Percentiles rank a stretch among this genome's conserved stretches.
These are phyloP conservation scores for Cisticola juncidis DNA, from an alignment of 2,113 vertebrate genomes.

Conservation along the genomic window DNA sequence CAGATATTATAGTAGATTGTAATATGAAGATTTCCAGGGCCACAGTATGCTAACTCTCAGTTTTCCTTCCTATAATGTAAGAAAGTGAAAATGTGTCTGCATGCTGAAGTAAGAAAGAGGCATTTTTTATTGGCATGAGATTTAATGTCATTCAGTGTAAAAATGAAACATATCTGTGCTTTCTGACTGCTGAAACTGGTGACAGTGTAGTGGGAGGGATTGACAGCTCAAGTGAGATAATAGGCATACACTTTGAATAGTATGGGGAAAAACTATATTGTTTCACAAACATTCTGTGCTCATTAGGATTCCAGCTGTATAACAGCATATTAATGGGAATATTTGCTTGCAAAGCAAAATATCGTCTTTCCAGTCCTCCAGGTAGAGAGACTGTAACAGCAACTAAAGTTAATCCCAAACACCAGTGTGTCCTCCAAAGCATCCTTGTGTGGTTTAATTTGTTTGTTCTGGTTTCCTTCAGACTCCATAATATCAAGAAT, in stretches of 20 bases:
- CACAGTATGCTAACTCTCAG: not conserved
- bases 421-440: not conserved
- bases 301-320: not conserved
- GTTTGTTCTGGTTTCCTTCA: not conserved
- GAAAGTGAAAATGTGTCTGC: not conserved
- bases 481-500: not conserved
- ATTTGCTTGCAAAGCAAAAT: not conserved
- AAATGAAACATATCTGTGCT: not conserved
- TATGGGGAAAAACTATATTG: not conserved
- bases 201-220: not conserved
- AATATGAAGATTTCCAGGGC: not conserved
- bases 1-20: not conserved
- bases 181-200: not conserved
- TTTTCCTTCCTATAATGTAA: not conserved
- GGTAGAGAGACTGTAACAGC: not conserved
- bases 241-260: not conserved
- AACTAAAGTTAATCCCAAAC: not conserved
- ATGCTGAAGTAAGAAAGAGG: not conserved
- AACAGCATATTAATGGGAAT: not conserved
- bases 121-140: not conserved
- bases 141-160: not conserved
- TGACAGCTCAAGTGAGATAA: not conserved
- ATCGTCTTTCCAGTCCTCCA: not conserved
- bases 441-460: not conserved
- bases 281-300: not conserved